Evolutionary conservation across 1,140 invertebrate species (phyloP).

Genomic region (Trigoniulus corallinus): DNA sequence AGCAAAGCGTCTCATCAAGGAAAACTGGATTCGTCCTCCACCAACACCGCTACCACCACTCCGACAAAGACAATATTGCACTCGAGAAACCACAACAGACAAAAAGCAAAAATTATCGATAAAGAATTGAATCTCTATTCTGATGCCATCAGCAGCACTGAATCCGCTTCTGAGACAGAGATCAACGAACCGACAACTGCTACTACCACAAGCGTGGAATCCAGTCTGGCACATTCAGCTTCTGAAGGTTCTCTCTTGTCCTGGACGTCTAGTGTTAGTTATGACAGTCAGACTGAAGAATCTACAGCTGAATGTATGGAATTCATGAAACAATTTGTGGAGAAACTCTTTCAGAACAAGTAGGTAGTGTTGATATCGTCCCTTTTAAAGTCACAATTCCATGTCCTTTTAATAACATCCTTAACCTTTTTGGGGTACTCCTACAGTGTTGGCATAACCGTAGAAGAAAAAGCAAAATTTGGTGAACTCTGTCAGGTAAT

Average conservation of each 20-base stretch:
- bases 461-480: constrained; percentile 48
- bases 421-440: not conserved
- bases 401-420: no score
- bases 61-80: not conserved
- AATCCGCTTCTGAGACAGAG: not conserved
- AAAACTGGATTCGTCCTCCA: not conserved
- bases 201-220: not conserved
- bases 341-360: constrained; percentile 41
- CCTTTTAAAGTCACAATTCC: not conserved
- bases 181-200: no score
- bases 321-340: constrained; percentile 54
- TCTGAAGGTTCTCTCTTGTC: constrained; percentile 51
- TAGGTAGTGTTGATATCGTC: constrained; percentile 11
- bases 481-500: constrained; percentile 39
- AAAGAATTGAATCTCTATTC: not conserved
- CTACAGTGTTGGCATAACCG: constrained; percentile 29
- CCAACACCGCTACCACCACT: not conserved
- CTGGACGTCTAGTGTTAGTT: constrained; percentile 50
- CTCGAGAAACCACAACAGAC: not conserved
- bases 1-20: not conserved
- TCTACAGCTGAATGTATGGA: constrained; percentile 36
- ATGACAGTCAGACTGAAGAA: constrained; percentile 50
- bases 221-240: constrained; percentile 23
- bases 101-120: not conserved
- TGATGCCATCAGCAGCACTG: not conserved